phyloP scores from a whole-genome alignment of 1,140 invertebrate species.

The Hycleus cichorii region DNA sequence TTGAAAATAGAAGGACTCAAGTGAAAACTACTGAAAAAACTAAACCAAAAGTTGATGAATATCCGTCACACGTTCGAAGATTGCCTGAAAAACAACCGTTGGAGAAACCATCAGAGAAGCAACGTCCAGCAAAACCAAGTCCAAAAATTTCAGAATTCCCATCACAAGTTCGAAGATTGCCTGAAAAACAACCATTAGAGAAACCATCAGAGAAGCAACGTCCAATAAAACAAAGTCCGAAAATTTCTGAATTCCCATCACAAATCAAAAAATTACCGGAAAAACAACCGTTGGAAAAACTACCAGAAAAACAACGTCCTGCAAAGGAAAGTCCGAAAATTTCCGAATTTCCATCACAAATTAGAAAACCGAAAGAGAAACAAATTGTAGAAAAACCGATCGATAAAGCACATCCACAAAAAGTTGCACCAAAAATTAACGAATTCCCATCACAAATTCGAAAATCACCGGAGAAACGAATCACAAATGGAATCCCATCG shows the following conservation, averaged over 20 bases:
- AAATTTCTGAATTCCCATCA: slow-evolving; percentile 20
- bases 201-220: slow-evolving; percentile 7
- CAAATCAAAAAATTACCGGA: slow-evolving; percentile 20
- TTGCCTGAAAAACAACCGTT: slow-evolving; percentile 18
- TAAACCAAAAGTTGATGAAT: slow-evolving; percentile 1
- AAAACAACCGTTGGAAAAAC: slow-evolving; percentile 15
- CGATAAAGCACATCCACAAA: neutral
- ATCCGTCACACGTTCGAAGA: slow-evolving; percentile 7
- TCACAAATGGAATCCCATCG: neutral
- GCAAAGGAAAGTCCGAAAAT: slow-evolving; percentile 14
- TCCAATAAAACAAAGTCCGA: slow-evolving; percentile 12
- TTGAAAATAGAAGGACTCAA: slow-evolving; percentile 14
- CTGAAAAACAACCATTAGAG: slow-evolving; percentile 4
- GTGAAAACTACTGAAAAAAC: slow-evolving; percentile 12
- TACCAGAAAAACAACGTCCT: slow-evolving; percentile 16
- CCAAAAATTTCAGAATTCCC: slow-evolving; percentile 5
- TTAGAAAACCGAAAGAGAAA: slow-evolving; percentile 13
- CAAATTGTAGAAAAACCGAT: slow-evolving; percentile 15
- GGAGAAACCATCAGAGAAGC: neutral
- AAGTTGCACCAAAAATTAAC: slow-evolving; percentile 1
- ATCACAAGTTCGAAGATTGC: slow-evolving; percentile 1
- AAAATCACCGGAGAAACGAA: slow-evolving; percentile 20
- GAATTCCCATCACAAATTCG: slow-evolving; percentile 16
- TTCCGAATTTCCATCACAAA: slow-evolving; percentile 13
- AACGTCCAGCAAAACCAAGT: neutral